These are phyloP conservation scores for Heliangelus exortis DNA, from an alignment of 2,797 vertebrate genomes.

Conservation along the genomic window DNA sequence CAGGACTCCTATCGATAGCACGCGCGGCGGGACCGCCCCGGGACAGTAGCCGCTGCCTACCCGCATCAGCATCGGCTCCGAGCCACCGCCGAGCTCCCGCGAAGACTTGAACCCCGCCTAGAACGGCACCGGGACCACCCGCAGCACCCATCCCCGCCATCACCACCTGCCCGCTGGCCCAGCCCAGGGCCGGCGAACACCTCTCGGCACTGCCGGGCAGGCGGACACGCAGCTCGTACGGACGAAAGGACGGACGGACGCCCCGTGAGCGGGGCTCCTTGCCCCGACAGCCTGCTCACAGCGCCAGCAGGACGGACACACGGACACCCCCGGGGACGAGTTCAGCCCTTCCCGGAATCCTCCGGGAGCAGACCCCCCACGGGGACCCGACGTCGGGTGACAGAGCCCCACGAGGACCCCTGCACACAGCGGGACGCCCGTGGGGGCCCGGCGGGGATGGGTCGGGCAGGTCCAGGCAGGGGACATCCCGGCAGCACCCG, in stretches of 20 bases:
- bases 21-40: not conserved
- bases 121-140: not conserved
- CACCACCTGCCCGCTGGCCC: not conserved
- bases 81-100: not conserved
- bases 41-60: not conserved
- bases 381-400: not conserved
- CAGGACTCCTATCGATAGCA: not conserved
- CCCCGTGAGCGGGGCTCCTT: not conserved
- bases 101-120: not conserved
- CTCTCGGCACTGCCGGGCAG: not conserved
- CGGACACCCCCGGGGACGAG: not conserved
- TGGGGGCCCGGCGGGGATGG: not conserved
- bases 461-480: not conserved
- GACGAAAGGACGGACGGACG: not conserved
- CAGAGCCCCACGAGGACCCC: not conserved
- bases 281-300: not conserved
- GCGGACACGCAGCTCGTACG: not conserved
- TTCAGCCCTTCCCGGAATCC: not conserved
- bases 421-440: not conserved
- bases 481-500: not conserved
- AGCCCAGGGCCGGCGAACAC: not conserved
- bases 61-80: not conserved
- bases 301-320: not conserved
- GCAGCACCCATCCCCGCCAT: not conserved
- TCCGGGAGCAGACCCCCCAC: not conserved